Evolutionary conservation across 2,113 vertebrate species (phyloP).

Genomic region (Reinhardtius hippoglossoides): DNA sequence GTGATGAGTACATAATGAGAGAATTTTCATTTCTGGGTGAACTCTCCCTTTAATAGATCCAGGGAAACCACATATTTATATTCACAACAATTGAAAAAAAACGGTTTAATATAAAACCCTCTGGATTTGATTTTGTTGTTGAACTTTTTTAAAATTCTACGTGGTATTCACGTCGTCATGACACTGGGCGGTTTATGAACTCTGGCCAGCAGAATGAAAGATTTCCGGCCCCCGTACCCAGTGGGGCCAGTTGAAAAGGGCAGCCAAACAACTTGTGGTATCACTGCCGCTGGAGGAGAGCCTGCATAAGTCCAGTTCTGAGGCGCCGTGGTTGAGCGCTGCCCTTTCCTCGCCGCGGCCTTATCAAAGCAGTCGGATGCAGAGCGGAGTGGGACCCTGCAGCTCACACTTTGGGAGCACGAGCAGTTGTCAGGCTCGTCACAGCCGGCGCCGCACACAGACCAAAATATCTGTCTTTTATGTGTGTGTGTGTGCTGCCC

Average conservation of each 20-base stretch:
- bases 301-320: conserved; percentile 38
- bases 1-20: too few species aligned
- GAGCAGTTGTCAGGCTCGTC: conserved; percentile 45
- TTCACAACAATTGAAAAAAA: background rate
- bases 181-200: conserved; percentile 10
- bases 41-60: background rate
- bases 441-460: conserved; percentile 26
- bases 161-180: conserved; percentile 34
- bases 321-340: conserved; percentile 38
- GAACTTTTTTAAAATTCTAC: conserved; percentile 32
- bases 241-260: conserved; percentile 58
- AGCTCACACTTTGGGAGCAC: conserved; percentile 37
- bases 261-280: conserved; percentile 65
- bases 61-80: background rate
- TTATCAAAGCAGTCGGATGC: conserved; percentile 62
- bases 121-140: conserved; percentile 1
- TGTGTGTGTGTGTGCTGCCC: background rate
- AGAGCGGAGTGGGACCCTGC: conserved; percentile 48
- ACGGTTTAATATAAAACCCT: background rate
- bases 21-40: too few species aligned
- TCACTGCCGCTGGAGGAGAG: conserved; percentile 34
- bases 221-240: conserved; percentile 18
- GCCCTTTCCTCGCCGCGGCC: conserved; percentile 62
- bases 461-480: conserved; percentile 54
- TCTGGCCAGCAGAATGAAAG: conserved; percentile 24